These are phyloP conservation scores for Myotis findleyi DNA, from an alignment of 2,797 vertebrate species.

Conservation along the genomic window DNA sequence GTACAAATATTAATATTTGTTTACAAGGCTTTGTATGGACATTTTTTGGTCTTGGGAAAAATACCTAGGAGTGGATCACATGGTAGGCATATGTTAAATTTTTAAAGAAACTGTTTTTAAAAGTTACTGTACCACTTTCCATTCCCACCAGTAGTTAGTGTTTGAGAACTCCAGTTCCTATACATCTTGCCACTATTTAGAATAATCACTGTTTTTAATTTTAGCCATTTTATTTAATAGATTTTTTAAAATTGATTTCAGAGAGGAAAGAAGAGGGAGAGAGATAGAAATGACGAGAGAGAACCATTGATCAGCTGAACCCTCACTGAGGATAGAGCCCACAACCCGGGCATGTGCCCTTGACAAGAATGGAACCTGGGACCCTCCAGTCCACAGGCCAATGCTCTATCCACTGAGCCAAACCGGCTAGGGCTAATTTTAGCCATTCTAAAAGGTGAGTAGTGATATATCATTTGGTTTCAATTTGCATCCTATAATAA, in stretches of 20 bases:
- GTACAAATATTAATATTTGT: not conserved
- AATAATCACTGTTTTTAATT: not conserved
- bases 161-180: conserved; percentile 14
- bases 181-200: not conserved
- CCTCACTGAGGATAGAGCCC: not conserved
- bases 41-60: conserved; percentile 20
- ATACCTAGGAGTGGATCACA: not conserved
- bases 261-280: not conserved
- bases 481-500: not conserved
- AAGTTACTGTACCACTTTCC: conserved; percentile 37
- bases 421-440: not conserved
- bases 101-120: conserved; percentile 5
- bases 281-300: not conserved
- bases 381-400: not conserved
- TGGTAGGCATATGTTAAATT: not conserved
- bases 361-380: not conserved
- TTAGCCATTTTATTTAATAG: not conserved
- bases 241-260: not conserved
- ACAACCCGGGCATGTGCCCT: not conserved
- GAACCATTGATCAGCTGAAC: not conserved
- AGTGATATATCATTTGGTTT: not conserved
- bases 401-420: not conserved
- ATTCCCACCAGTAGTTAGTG: not conserved
- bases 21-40: not conserved
- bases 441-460: not conserved